Conservation (phyloP, 2,888 invertebrate species). For the Cerastis leucographa region DNA sequence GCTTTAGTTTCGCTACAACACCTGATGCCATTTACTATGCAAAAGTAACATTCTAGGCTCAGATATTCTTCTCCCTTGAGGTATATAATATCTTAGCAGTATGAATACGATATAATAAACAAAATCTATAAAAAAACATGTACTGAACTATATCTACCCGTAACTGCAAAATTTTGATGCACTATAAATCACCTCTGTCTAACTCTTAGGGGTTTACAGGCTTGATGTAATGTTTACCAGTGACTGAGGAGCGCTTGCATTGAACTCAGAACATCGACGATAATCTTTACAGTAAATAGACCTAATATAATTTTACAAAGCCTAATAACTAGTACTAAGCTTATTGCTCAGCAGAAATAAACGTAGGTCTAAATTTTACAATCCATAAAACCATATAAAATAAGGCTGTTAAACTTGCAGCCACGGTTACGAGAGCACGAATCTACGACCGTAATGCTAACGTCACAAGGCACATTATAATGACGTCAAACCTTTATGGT, state of each 20-base stretch:
- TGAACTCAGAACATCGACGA: conserved; percentile 12
- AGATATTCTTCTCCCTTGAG: not conserved
- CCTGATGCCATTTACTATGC: conserved; percentile 23
- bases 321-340: conserved; percentile 29
- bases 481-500: conserved; percentile 45
- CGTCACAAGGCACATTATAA: conserved; percentile 44
- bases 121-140: not conserved
- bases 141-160: not conserved
- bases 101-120: not conserved
- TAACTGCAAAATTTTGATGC: not conserved
- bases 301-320: conserved; percentile 32
- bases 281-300: conserved; percentile 14
- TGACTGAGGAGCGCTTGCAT: conserved; percentile 4
- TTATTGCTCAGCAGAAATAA: conserved; percentile 37
- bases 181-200: not conserved
- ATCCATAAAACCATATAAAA: conserved; percentile 60
- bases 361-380: conserved; percentile 50
- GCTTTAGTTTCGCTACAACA: conserved; percentile 19
- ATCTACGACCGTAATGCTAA: conserved; percentile 30
- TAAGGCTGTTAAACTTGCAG: conserved; percentile 47
- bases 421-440: conserved; percentile 32
- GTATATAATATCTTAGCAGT: not conserved
- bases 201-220: not conserved
- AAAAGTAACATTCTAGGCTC: not conserved
- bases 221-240: not conserved